phyloP scores from a whole-genome alignment of 2,797 vertebrate species.

The Gymnothorax javanicus region DNA sequence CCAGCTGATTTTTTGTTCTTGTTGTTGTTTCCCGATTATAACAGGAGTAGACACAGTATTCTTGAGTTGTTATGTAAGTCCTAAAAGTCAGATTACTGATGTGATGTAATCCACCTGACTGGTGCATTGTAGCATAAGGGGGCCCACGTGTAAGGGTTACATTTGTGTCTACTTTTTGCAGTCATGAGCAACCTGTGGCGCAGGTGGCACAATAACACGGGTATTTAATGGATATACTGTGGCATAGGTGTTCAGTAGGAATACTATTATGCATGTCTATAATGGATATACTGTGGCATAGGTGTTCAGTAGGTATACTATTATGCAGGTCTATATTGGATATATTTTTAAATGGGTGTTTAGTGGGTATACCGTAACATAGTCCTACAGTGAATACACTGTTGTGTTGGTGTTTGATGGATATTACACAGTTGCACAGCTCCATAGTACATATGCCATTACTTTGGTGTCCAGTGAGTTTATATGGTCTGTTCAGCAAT shows the following conservation, averaged over 20 bases:
- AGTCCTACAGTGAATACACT: not conserved
- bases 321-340: not conserved
- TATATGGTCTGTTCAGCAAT: too few relatives aligned
- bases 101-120: constrained; percentile 42
- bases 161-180: not conserved
- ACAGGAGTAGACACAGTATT: not conserved
- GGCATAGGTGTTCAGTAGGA: not conserved
- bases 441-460: too few relatives aligned
- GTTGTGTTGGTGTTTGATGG: not conserved
- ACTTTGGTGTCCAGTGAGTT: too few relatives aligned
- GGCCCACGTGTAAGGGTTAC: constrained; percentile 1
- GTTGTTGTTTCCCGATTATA: constrained; percentile 8
- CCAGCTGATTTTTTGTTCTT: not conserved
- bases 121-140: not conserved
- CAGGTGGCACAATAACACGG: not conserved
- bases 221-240: not conserved
- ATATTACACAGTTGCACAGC: too few relatives aligned
- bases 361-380: not conserved
- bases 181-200: not conserved
- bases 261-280: not conserved
- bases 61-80: constrained; percentile 40
- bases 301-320: not conserved
- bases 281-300: not conserved
- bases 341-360: not conserved
- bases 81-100: constrained; percentile 35